Evolutionary conservation across 2,113 vertebrate genomes (phyloP), one percentile per base, ranked within the genome.

Genomic region (Sclerurus mexicanus): DNA sequence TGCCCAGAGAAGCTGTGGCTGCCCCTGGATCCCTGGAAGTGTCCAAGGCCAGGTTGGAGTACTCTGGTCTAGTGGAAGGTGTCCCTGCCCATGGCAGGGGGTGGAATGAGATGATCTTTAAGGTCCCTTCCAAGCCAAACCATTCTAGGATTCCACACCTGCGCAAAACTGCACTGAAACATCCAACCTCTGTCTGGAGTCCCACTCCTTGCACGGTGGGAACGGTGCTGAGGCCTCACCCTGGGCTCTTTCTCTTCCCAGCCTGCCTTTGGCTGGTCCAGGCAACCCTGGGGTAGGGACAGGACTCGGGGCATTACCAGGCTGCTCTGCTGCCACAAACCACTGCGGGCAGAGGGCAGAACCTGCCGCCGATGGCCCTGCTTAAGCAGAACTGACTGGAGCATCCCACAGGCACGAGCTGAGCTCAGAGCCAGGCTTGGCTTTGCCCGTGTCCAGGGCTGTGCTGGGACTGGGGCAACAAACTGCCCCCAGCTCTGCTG

Each of bases 141-240:
- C 55, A 37, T 22, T 69, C 18, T 7, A 0, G 8, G 35, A 63
- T 76, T 37, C 62, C 53, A 11, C 16, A 6, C 7, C 53, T 55
- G 75, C 40, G 20, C 75, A 11, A 4, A 85, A 28, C 62, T 10
- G 28, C 22, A 4, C 30, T 4, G 76, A 3, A 18, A 42, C 11
- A 9, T 7, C 55, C 9, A 2, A 0, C 5, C 59, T 46, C 19
- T 16, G 4, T 7, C 63, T 18, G 0, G 0, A 16, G n/a, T 47
- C 46, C 17, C 4, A 1, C 11, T 7, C 17, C 42, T 1, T 10
- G n/a, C 56, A 7, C 0, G 2, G 37, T 46, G 83, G 37, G 19
- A 40, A 31, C 0, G 55, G 83, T 39, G 75, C 66, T 20, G 47
- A 14, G 42, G 37, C 47, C 22, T 83, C 67, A 9, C 20, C 39